Base-by-base conservation (phyloP, 2,888 invertebrate genomes). In the Pecten maximus region DNA sequence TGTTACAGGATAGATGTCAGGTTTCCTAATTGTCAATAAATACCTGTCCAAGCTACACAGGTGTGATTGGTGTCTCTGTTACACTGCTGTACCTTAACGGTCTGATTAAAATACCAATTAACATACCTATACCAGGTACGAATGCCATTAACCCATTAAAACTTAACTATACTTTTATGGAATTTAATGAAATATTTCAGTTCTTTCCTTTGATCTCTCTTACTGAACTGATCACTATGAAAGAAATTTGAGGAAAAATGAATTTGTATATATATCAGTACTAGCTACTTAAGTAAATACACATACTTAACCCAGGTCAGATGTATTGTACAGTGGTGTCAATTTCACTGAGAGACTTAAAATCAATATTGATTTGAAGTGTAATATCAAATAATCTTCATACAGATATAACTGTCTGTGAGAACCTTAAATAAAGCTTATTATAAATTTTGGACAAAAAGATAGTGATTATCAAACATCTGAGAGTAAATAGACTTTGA, bases 281-380 rank as follows among this genome's bases (percentile, higher is more conserved):
- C n/a, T n/a, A n/a, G n/a, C n/a, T n/a, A 74, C 16, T 15, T 74
- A 4, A 4, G 28, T 74, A 12, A 15, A 74, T 74, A 74, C n/a
- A 74, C 28, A 35, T 74, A 28, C 74, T 74, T 8, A 74, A 74
- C 28, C 10, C 74, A 35, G 28, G 1, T 35, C 1, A 74, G 35
- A 19, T 60, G 3, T 35, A 74, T 1, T 2, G 0, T 35, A 28
- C 23, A 74, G 74, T 74, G 23, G 74, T 28, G 74, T 74, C 74
- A 74, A 35, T 74, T 74, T 74, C 74, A 74, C 19, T 4, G n/a
- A 28, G 1, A 60, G 28, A 60, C 28, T 28, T 60, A 2, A 35
- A 12, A 74, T 74, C 74, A 74, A 74, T 74, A 74, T 74, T 74
- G 74, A 74, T 74, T 74, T 74, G 10, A 74, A 74, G 74, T 44